phyloP scores from a whole-genome alignment of 2,888 invertebrate genomes.

The Lasioglossum vierecki region DNA sequence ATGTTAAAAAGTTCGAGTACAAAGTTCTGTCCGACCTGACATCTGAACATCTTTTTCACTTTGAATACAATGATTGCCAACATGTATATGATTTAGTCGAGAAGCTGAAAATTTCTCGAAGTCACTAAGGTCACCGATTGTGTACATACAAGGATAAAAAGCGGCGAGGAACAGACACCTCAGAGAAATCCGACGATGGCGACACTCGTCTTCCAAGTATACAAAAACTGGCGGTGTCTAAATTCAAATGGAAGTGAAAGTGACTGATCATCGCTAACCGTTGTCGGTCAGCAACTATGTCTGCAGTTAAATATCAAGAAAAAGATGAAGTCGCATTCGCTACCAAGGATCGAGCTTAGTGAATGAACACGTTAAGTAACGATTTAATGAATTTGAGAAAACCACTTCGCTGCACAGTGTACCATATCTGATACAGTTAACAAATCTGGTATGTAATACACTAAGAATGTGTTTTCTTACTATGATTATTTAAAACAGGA shows the following conservation, averaged over 20 bases:
- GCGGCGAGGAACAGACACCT: constrained; percentile 32
- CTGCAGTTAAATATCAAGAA: neutral
- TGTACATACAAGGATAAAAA: constrained; percentile 2
- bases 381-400: no score
- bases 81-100: neutral
- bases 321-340: neutral
- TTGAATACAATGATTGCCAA: neutral
- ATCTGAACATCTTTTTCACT: neutral
- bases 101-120: neutral
- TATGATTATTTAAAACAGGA: no score
- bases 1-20: neutral
- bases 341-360: no score
- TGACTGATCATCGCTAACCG: constrained; percentile 18
- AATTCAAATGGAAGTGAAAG: constrained; percentile 51
- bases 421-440: no score
- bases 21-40: neutral
- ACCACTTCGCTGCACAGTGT: no score
- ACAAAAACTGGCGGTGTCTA: constrained; percentile 33
- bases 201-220: constrained; percentile 7
- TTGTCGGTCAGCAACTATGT: neutral
- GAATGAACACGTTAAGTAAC: no score
- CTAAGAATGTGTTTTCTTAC: no score
- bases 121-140: neutral
- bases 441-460: no score
- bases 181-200: constrained; percentile 21